These are phyloP conservation scores for Erethizon dorsatum DNA, from an alignment of 2,797 vertebrate species.

Conservation along the genomic window DNA sequence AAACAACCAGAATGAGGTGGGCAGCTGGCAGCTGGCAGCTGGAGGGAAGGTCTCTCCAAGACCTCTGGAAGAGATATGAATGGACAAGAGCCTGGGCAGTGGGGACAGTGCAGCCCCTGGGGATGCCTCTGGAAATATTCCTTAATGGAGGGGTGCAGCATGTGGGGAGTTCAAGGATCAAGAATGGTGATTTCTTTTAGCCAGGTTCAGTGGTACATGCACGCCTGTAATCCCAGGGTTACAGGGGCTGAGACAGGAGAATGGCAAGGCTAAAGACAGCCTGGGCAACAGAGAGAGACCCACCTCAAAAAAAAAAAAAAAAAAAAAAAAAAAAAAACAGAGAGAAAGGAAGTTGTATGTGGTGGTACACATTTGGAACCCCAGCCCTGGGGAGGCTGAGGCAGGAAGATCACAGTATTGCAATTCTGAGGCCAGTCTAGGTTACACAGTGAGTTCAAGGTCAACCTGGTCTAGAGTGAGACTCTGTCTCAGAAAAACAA, in stretches of 20 bases:
- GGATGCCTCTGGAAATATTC: background rate
- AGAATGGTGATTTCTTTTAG: background rate
- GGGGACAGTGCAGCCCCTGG: background rate
- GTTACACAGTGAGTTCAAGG: background rate
- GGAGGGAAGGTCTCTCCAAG: fast-evolving
- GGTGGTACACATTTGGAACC: background rate
- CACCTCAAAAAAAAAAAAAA: background rate
- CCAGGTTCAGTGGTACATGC: background rate
- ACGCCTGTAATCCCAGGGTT: background rate
- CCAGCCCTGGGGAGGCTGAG: background rate
- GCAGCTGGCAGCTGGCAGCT: background rate
- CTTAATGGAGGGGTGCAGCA: background rate
- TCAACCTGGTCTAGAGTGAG: background rate
- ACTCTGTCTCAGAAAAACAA: background rate
- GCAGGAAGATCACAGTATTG: background rate
- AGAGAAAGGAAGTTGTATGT: background rate
- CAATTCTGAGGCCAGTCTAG: background rate
- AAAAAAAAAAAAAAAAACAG: background rate
- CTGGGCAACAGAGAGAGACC: background rate
- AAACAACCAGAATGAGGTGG: background rate
- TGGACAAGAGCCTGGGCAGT: too few relatives aligned
- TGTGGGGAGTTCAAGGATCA: background rate
- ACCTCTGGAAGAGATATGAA: too few relatives aligned
- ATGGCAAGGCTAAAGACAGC: background rate
- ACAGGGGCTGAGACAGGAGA: background rate